Evolutionary conservation across 2,113 vertebrate genomes (phyloP), one percentile per base, ranked within the genome.

Genomic region (Callaeas wilsoni): DNA sequence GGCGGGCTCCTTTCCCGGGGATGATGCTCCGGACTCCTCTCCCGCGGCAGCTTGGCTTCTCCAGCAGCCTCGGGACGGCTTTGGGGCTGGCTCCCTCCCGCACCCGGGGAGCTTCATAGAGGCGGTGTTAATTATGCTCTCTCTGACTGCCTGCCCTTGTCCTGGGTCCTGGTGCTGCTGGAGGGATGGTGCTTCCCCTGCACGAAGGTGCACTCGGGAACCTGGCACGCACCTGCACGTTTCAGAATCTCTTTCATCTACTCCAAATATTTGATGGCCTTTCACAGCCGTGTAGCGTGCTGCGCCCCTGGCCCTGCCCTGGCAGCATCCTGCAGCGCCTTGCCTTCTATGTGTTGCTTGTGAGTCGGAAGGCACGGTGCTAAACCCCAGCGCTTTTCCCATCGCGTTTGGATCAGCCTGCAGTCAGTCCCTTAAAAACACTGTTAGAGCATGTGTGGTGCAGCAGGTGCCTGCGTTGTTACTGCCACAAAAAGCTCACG

Each of bases 401-500:
- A 0, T 1, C 3, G 27, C 32, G 9, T 17, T 7, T 27, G 13
- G 16, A 4, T 3, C 37, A 12, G 13, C 14, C 21, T 5, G 39
- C 69, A 2, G n/a, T 4, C 18, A 37, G 17, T 7, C 23, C 17
- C 23, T 27, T 29, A 20, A 52, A 64, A 60, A 8, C 4, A 1
- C 30, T 8, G 26, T 13, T 18, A 4, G 4, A 2, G 5, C 25
- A 22, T 0, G 1, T 1, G 4, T 4, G 62, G 37, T 13, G n/a
- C 57, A 23, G 73, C 35, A 7, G 47, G 19, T 33, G 49, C 14
- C 42, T 22, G 32, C 1, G 0, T 29, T 33, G 3, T n/a, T 22
- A 7, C 20, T 25, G 63, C 12, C 8, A 3, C 22, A 12, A 5
- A 26, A 30, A 76, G 26, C 32, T 76, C 6, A 1, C 3, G 0